Evolutionary conservation across 2,797 vertebrate species (phyloP), one percentile per base, ranked within the genome.

Genomic region (Huso huso): DNA sequence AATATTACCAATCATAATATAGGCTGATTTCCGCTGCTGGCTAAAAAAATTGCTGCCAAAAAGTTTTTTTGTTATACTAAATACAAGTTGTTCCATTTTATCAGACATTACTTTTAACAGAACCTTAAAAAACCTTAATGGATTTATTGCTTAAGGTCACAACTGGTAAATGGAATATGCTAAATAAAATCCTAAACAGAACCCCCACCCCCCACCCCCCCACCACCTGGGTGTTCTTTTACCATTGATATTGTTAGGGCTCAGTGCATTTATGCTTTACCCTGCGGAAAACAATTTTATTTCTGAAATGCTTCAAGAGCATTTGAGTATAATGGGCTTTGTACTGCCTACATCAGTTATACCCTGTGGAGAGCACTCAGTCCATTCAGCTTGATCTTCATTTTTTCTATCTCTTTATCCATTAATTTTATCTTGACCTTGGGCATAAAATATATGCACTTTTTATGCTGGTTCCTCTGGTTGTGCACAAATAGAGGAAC

Each of bases 391-490:
- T 88, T 91, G 87, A 93, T 91, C 89, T 92, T 84, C 82, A 82
- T 89, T 92, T 91, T 92, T 92, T 95, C 84, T 89, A 77, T 79
- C 82, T 90, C 84, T 92, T 89, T 91, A 91, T 88, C 87, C 89
- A 90, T 94, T 92, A 90, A 87, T 94, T 93, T 91, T 86, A 87
- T 88, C 71, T 74, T 87, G 88, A 91, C 88, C 90, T 86, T 91
- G 88, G 88, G 87, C 87, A 87, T 88, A 77, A 88, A 88, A 89
- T 90, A 85, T 87, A 89, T 83, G 77, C 72, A 77, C 88, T 85
- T 88, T 84, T 87, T 57, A 48, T 83, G 78, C 86, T 77, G 70
- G n/a, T n/a, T n/a, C n/a, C n/a, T 74, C 69, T 70, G 75, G 84
- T 87, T 86, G 78, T 83, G 85, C 83, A 78, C 89, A 90, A 89